phyloP scores from a whole-genome alignment of 2,113 vertebrate genomes.

The Hystrix cristata region DNA sequence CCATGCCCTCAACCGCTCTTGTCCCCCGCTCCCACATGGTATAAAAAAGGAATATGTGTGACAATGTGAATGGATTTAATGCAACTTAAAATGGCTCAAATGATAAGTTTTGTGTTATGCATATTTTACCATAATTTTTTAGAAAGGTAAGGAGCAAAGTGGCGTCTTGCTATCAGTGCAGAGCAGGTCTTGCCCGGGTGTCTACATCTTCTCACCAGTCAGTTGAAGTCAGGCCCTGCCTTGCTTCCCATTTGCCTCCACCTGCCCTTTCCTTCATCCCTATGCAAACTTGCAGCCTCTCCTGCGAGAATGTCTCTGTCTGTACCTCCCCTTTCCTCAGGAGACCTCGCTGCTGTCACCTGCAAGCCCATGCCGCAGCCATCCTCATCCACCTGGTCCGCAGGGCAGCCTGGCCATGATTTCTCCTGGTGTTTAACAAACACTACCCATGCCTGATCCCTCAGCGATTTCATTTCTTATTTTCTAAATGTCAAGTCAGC shows the following conservation, averaged over 20 bases:
- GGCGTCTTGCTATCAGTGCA: not conserved
- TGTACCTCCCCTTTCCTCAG: fast-evolving
- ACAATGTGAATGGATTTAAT: not conserved
- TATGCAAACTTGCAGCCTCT: not conserved
- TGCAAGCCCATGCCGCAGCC: fast-evolving
- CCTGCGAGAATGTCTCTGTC: not conserved
- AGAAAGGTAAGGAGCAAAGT: not conserved
- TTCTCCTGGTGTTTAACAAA: slow-evolving; percentile 33
- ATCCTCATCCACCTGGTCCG: not conserved
- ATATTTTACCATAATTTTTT: not conserved
- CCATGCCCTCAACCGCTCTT: fast-evolving
- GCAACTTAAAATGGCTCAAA: not conserved
- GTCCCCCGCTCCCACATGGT: not conserved
- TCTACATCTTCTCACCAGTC: not conserved
- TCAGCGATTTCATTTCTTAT: slow-evolving; percentile 20
- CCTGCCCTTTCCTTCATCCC: not conserved
- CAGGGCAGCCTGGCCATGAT: not conserved
- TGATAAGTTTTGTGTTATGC: not conserved
- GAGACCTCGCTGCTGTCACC: not conserved
- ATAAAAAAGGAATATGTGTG: fast-evolving
- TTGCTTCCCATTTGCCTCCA: not conserved
- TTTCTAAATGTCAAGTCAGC: slow-evolving; percentile 67
- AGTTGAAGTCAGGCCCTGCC: not conserved
- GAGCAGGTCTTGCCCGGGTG: fast-evolving
- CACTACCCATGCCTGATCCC: slow-evolving; percentile 5